Evolutionary conservation across 1,140 invertebrate genomes (phyloP).

Genomic region (Amyelois transitella): DNA sequence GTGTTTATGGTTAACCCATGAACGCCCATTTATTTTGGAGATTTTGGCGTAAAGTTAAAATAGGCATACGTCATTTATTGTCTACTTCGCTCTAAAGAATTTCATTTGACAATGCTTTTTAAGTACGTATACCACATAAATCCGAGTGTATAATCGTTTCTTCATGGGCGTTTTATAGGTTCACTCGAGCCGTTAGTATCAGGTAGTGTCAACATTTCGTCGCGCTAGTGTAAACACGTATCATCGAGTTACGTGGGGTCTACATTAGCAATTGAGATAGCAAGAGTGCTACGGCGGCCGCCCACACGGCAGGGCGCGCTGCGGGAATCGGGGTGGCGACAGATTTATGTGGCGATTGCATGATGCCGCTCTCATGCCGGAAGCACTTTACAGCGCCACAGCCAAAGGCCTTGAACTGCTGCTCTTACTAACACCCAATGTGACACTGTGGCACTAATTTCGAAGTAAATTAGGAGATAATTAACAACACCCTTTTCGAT

Average conservation of each 20-base stretch:
- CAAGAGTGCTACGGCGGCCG: constrained; percentile 7
- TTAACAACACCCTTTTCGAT: too few species aligned
- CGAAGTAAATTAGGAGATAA: not conserved
- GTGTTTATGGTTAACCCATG: not conserved
- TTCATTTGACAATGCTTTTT: not conserved
- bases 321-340: constrained; percentile 21
- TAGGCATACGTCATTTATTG: not conserved
- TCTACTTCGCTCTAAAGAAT: not conserved
- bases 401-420: constrained; percentile 17
- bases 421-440: constrained; percentile 1
- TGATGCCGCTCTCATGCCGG: constrained; percentile 36
- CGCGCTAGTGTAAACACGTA: not conserved
- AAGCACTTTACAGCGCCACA: constrained; percentile 29
- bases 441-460: not conserved
- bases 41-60: not conserved
- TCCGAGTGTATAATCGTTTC: not conserved
- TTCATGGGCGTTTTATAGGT: not conserved
- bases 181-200: not conserved
- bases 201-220: not conserved
- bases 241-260: too few species aligned
- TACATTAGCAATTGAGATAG: constrained; percentile 17
- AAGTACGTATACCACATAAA: not conserved
- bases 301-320: constrained; percentile 7
- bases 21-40: not conserved
- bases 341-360: constrained; percentile 52